Conservation (phyloP, 2,113 vertebrate species). For the Garra rufa region DNA sequence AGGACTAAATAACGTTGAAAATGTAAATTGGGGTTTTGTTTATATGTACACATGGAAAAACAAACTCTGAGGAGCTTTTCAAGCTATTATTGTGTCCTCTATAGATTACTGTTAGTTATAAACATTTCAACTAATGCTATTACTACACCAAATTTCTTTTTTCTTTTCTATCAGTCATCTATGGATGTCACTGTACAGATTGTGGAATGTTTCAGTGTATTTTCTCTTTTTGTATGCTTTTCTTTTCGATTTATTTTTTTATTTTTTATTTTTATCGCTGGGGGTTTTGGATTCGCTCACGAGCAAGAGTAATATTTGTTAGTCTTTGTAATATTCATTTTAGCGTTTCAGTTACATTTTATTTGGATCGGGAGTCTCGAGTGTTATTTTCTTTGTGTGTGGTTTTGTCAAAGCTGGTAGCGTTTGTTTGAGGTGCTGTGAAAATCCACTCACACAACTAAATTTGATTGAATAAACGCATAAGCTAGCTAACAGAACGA, state of each 20-base stretch:
- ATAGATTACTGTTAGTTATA: slow-evolving; percentile 67
- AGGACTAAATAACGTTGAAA: slow-evolving; percentile 70
- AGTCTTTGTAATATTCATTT: slow-evolving; percentile 71
- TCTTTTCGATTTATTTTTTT: slow-evolving; percentile 62
- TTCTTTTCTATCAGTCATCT: slow-evolving; percentile 78
- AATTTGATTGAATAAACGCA: not conserved
- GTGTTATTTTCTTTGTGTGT: slow-evolving; percentile 32
- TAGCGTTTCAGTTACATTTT: slow-evolving; percentile 72
- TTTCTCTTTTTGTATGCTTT: slow-evolving; percentile 71
- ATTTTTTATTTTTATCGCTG: slow-evolving; percentile 67
- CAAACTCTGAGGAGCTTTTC: slow-evolving; percentile 69
- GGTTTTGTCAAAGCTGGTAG: slow-evolving; percentile 48
- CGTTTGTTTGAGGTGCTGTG: slow-evolving; percentile 49
- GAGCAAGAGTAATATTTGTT: slow-evolving; percentile 66
- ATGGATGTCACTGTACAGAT: slow-evolving; percentile 85
- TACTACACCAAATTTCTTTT: slow-evolving; percentile 73
- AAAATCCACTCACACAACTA: slow-evolving; percentile 10
- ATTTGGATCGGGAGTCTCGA: slow-evolving; percentile 45
- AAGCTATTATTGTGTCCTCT: slow-evolving; percentile 67
- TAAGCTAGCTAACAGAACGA: no score
- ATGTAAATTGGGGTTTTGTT: slow-evolving; percentile 71
- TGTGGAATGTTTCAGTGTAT: slow-evolving; percentile 81
- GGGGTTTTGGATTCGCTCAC: slow-evolving; percentile 65
- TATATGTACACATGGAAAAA: slow-evolving; percentile 68
- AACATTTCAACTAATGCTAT: slow-evolving; percentile 72